Base-by-base conservation (phyloP, 2,113 vertebrate genomes). In the Rana temporaria region DNA sequence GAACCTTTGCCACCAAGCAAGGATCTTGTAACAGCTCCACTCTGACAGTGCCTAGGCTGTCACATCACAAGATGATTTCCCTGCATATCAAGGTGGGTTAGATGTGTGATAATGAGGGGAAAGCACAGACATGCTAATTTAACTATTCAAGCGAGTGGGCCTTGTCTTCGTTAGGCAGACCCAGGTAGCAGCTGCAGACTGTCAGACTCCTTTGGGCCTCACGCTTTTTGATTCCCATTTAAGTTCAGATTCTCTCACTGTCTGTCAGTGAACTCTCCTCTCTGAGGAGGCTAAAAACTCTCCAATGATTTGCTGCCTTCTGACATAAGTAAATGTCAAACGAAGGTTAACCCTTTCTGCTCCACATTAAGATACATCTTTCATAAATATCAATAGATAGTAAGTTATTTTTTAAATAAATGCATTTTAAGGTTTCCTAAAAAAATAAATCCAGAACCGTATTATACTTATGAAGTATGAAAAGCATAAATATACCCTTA, bases 71-170 rank as follows among this genome's bases (percentile, higher is more conserved):
- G 92, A 57, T 57, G 87, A 85, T 87, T 88, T 92, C 93, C 92
- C 91, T 91, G 90, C 85, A 94, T 95, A 97, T 96, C 95, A 97
- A 98, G 96, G 95, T 97, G 96, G 95, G 95, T 83, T 95, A 96
- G 95, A 96, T 95, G 96, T 94, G 96, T 96, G 96, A 95, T 99
- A 99, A 99, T 99, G 98, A 99, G 98, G 97, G 96, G 95, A 96
- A 96, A 95, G 95, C 92, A 96, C 93, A 93, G 95, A 95, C 93
- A 94, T 95, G 96, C 97, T 99, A 98, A 99, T 97, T 93, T 96
- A 93, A 92, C 93, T 91, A 88, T 93, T 93, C 92, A 90, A 90
- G 91, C 91, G 92, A 92, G 89, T 92, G 86, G 81, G 92, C 87
- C 92, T 92, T 90, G 89, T 95, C 95, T 95, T 94, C 91, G 95